These are phyloP conservation scores for Timema cristinae DNA, from an alignment of 2,888 invertebrate species.

Conservation along the genomic window DNA sequence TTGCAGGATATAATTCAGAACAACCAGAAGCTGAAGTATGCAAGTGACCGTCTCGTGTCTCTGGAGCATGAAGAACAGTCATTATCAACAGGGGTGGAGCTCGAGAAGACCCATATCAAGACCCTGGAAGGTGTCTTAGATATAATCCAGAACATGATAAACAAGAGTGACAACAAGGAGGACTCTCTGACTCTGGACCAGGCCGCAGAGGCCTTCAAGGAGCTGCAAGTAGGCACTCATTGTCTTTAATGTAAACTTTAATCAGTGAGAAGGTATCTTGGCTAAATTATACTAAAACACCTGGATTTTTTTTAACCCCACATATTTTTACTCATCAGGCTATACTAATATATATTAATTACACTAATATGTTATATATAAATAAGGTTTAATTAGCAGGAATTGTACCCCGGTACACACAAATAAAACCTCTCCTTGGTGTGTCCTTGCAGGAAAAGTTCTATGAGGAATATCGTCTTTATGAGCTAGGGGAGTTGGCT, in stretches of 20 bases:
- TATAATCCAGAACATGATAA: slow-evolving; percentile 60
- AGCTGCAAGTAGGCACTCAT: slow-evolving; percentile 47
- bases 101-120: slow-evolving; percentile 69
- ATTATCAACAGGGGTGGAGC: slow-evolving; percentile 60
- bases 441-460: slow-evolving; percentile 53
- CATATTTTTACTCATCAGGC: no score
- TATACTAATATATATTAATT: no score
- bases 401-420: no score
- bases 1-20: slow-evolving; percentile 78
- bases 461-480: slow-evolving; percentile 75
- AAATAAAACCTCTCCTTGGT: no score
- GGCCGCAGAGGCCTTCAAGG: slow-evolving; percentile 55
- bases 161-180: slow-evolving; percentile 43
- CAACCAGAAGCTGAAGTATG: slow-evolving; percentile 70
- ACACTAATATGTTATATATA: no score
- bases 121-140: slow-evolving; percentile 65
- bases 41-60: slow-evolving; percentile 73
- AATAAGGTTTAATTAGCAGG: no score
- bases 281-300: no score
- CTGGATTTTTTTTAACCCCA: no score
- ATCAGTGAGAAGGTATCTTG: no score
- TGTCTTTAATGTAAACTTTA: no score
- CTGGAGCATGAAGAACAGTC: slow-evolving; percentile 75
- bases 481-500: slow-evolving; percentile 77
- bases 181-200: slow-evolving; percentile 56